Conservation (phyloP, 2,797 vertebrate genomes). For the Epinephelus malabaricus region DNA sequence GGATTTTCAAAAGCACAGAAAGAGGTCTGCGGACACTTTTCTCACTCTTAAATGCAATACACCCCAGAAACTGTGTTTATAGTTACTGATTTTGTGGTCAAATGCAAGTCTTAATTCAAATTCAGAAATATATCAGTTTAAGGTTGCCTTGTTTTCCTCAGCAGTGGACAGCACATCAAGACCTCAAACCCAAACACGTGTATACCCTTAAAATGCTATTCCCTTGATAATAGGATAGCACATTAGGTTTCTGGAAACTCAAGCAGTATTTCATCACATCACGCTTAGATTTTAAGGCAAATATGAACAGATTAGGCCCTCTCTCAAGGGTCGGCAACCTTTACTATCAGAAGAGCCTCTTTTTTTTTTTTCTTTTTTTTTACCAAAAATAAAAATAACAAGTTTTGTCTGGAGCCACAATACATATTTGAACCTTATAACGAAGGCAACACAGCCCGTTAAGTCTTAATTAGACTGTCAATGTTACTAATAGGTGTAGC, state of each 20-base stretch:
- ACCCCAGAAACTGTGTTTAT: not conserved
- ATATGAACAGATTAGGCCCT: not conserved
- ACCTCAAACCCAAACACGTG: not conserved
- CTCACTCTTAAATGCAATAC: not conserved
- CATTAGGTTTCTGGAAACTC: not conserved
- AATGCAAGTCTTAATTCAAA: not conserved
- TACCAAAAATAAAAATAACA: too few species aligned
- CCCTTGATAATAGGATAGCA: not conserved
- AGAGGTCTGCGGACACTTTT: not conserved
- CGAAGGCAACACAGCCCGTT: too few species aligned
- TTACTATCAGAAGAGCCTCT: too few species aligned
- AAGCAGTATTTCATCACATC: not conserved
- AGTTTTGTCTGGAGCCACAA: too few species aligned
- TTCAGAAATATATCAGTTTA: not conserved
- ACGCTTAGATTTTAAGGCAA: not conserved
- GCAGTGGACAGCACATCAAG: not conserved
- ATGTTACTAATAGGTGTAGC: too few species aligned
- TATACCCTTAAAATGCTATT: not conserved
- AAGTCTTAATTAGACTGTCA: too few species aligned
- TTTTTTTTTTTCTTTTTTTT: too few species aligned
- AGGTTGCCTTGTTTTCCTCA: not conserved
- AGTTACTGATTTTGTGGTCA: not conserved
- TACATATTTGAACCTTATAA: too few species aligned
- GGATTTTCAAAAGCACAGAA: constrained; percentile 2
- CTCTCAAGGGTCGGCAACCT: too few species aligned